Evolutionary conservation across 2,797 vertebrate species (phyloP), one percentile per base, ranked within the genome.

Genomic region (Lepilemur septentrionalis): DNA sequence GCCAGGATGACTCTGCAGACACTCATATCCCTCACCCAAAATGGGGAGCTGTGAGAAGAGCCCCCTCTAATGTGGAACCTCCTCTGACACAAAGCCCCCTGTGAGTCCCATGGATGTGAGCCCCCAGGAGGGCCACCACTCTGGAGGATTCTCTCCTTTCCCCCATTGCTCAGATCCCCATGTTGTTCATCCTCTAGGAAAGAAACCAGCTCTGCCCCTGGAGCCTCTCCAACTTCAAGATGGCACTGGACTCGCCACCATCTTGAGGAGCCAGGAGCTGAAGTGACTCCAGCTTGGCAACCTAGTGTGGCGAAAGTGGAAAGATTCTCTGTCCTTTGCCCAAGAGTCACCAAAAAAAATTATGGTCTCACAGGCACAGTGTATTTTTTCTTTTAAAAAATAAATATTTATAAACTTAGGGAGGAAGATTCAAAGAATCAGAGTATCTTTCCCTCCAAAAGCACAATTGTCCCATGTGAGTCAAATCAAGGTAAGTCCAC

Each of bases 331-430:
- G 76, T 95, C 35, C 88, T 97, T 61, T 91, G 92, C 89, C 80
- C 82, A 48, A 91, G 22, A 94, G 85, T 94, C 80, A 90, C 92
- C 17, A 92, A 65, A 80, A 88, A 32, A 86, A 89, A 25, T 43
- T 61, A 93, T 20, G 88, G 75, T 97, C 96, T 97, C 93, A 96
- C 80, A 98, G 95, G 95, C 93, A 95, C 93, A 96, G 83, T 84
- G 43, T 97, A 93, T 96, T 79, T 18, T 97, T 98, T 98, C 92
- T 98, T 98, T 98, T 91, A 97, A 98, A 98, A 98, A 99, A 98
- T 98, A 99, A 99, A 98, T 99, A 99, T 99, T 98, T 99, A 98
- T 98, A 97, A 98, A 98, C 98, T 98, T 98, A 98, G 95, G 94
- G 81, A 98, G 97, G 95, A 97, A 97, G 84, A 98, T 94, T 97